Conservation (phyloP, 53 echinoderm and acorn worm species). For the Mesocentrotus franciscanus region DNA sequence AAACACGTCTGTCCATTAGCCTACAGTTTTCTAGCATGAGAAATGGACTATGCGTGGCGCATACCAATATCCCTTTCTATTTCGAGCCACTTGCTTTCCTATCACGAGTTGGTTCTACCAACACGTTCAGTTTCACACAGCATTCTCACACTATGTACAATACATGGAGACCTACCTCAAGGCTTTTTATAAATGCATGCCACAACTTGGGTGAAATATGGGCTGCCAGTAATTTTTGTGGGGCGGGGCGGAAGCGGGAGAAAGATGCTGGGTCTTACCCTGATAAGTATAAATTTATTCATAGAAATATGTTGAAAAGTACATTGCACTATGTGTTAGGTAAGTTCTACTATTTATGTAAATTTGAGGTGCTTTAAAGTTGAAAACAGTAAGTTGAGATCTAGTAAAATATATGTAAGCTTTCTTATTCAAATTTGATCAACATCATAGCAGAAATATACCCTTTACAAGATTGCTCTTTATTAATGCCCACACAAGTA, state of each 20-base stretch:
- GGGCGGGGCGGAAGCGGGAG: not conserved
- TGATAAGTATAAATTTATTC: not conserved
- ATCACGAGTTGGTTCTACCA: constrained; percentile 11
- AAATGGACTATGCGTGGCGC: not conserved
- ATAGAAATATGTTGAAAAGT: not conserved
- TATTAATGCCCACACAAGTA: no score
- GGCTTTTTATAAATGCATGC: not conserved
- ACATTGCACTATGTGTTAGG: not conserved
- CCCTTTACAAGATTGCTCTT: no score
- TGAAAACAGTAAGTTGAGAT: not conserved
- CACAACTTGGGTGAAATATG: not conserved
- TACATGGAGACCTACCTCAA: not conserved
- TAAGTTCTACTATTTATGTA: not conserved
- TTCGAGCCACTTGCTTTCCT: not conserved
- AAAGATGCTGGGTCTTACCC: not conserved
- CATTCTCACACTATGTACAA: not conserved
- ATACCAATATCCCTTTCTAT: constrained; percentile 10
- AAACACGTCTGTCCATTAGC: not conserved
- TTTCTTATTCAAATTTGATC: no score
- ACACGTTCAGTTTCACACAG: not conserved
- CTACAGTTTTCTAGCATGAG: not conserved
- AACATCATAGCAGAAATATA: no score
- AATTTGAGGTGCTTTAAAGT: not conserved
- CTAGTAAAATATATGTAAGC: no score
- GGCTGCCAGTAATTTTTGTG: not conserved